phyloP scores from a whole-genome alignment of 1,140 invertebrate genomes.

The Tetramorium parvispinum region DNA sequence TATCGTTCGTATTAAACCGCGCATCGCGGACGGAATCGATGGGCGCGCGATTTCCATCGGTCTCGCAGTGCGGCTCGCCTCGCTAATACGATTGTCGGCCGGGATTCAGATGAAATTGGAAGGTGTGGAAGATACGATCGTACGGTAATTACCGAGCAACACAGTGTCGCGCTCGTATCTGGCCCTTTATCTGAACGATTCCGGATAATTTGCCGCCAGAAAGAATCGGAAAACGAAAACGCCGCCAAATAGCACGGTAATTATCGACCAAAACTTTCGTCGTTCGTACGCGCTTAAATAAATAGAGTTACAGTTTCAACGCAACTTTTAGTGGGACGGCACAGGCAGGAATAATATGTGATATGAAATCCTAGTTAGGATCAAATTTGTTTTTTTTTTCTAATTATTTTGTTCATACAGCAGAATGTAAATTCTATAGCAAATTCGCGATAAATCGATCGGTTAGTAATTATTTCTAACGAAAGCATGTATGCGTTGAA shows the following conservation, averaged over 20 bases:
- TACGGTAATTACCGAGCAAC: constrained; percentile 46
- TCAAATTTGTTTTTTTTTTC: not conserved
- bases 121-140: constrained; percentile 57
- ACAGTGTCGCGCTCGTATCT: constrained; percentile 26
- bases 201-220: constrained; percentile 43
- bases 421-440: not conserved
- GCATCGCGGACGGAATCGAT: constrained; percentile 57
- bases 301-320: not conserved
- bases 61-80: constrained; percentile 45
- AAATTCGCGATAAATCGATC: not conserved
- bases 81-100: constrained; percentile 55
- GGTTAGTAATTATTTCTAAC: not conserved
- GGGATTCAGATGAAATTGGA: constrained; percentile 59
- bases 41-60: constrained; percentile 56
- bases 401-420: not conserved
- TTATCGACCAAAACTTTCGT: constrained; percentile 22
- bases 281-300: not conserved
- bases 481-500: not conserved
- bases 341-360: not conserved
- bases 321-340: not conserved
- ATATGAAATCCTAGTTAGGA: not conserved
- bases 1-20: constrained; percentile 61
- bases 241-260: constrained; percentile 24
- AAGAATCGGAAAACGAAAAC: constrained; percentile 43
- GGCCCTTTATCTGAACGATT: constrained; percentile 24